Evolutionary conservation across 1,140 invertebrate genomes (phyloP), one percentile per base, ranked within the genome.

Genomic region (Alviniconcha marisindica): DNA sequence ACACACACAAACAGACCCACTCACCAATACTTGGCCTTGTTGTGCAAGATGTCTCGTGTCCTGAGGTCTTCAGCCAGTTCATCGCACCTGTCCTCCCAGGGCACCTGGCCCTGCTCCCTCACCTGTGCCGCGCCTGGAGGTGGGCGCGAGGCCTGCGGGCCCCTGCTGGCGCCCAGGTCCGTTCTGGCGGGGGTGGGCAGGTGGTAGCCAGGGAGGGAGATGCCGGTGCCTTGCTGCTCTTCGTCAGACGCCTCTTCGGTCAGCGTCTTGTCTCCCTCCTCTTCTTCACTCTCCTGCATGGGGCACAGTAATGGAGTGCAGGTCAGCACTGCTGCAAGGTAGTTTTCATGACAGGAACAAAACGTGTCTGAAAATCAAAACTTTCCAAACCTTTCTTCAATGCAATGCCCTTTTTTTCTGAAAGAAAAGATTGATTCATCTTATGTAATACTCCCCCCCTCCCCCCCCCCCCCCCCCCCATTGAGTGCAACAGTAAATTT

Each of bases 21-120:
- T 84, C 86, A 92, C 91, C 91, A 92, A 83, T 90, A 86, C 77
- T 87, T 81, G 42, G 91, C 90, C 56, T 89, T 91, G 76, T 90
- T 90, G 60, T 92, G 86, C 51, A 90, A 33, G 0, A 87, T 0
- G 82, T 92, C 89, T 83, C 87, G 82, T 33, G 87, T 82, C 56
- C 85, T 86, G 3, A 92, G 88, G 71, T 91, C 89, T 80, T 88
- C 90, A 48, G 89, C 90, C 69, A 92, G 85, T 14, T 90, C 81
- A 83, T 91, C 89, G 38, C 90, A 90, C 10, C 89, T 76, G 21
- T 84, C 78, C 66, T 86, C 82, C 38, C 83, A 81, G 24, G 85
- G 83, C 28, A 81, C 74, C 44, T 82, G 79, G 71, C n/a, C 77
- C 51, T 15, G 28, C 54, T 48, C 60, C 44, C 81, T 63, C 51